phyloP scores from a whole-genome alignment of 2,888 invertebrate genomes.

The Meteorus cinctellus region DNA sequence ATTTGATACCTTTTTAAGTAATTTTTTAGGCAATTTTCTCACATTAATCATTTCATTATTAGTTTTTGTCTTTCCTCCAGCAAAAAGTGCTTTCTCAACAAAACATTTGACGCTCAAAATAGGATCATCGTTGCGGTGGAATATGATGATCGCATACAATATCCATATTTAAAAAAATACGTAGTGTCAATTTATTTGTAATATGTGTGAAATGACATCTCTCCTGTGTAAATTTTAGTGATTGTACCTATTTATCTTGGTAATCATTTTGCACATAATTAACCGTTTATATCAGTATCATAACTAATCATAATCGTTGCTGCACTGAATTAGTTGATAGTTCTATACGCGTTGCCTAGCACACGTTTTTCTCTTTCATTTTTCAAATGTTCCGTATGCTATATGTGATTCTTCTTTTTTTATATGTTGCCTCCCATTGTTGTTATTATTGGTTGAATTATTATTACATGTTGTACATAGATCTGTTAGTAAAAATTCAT shows the following conservation, averaged over 20 bases:
- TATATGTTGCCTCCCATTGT: slow-evolving; percentile 29
- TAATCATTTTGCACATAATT: not conserved
- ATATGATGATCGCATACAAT: not conserved
- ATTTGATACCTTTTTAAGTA: not conserved
- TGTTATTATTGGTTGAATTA: slow-evolving; percentile 42
- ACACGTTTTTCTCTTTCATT: not conserved
- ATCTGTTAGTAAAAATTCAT: slow-evolving; percentile 43
- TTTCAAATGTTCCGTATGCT: not conserved
- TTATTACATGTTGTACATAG: slow-evolving; percentile 45
- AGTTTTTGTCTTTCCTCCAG: not conserved
- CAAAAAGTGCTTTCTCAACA: not conserved
- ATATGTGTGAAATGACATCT: not conserved
- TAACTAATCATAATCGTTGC: not conserved
- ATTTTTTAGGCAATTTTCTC: not conserved
- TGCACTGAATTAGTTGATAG: not conserved
- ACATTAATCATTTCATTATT: not conserved
- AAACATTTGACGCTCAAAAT: not conserved
- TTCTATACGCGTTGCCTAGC: not conserved
- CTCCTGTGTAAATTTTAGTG: not conserved
- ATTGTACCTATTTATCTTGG: not conserved
- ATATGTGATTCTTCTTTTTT: not conserved
- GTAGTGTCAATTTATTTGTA: not conserved
- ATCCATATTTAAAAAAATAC: not conserved
- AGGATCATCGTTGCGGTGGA: not conserved
- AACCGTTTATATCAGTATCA: not conserved